Percentiles rank a stretch among this genome's conserved stretches.
Evolutionary conservation across 2,113 vertebrate species (phyloP).

Genomic region (Terrapene triunguis): DNA sequence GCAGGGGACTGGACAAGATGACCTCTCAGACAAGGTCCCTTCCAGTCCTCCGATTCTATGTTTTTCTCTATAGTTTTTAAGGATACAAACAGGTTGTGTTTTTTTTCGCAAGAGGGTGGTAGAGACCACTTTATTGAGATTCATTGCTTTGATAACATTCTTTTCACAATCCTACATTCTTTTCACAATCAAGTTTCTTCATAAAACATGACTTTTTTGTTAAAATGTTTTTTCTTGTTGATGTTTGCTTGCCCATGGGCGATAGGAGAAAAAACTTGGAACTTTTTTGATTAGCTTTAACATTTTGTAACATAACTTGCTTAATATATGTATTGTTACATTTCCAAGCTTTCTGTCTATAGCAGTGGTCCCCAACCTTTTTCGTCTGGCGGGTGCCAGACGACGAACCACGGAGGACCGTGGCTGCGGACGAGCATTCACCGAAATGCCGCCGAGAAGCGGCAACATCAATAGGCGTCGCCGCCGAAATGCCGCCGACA

Average conservation of each 20-base stretch:
- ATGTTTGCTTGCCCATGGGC: background rate
- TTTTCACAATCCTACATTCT: background rate
- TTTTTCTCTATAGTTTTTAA: background rate
- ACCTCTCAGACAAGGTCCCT: no score
- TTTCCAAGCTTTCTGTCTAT: background rate
- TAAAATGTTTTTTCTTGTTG: background rate
- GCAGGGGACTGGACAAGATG: no score
- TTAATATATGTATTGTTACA: background rate
- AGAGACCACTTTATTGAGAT: background rate
- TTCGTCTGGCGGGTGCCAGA: no score
- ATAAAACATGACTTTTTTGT: background rate
- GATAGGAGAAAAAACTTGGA: background rate
- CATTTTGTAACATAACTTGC: background rate
- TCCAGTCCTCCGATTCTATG: no score
- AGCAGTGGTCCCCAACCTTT: background rate
- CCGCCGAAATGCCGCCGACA: no score
- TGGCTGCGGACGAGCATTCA: no score
- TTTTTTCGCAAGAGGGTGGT: background rate
- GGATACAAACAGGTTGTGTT: background rate
- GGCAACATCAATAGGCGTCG: no score
- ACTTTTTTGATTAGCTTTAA: background rate
- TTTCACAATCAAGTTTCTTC: background rate
- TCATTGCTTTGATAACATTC: background rate
- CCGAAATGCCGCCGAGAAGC: no score
- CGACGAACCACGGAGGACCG: no score